Percentiles rank a stretch among this genome's conserved stretches.
These are phyloP conservation scores for Hypotaenidia philippensis DNA, from an alignment of 2,797 vertebrate species.

Conservation along the genomic window DNA sequence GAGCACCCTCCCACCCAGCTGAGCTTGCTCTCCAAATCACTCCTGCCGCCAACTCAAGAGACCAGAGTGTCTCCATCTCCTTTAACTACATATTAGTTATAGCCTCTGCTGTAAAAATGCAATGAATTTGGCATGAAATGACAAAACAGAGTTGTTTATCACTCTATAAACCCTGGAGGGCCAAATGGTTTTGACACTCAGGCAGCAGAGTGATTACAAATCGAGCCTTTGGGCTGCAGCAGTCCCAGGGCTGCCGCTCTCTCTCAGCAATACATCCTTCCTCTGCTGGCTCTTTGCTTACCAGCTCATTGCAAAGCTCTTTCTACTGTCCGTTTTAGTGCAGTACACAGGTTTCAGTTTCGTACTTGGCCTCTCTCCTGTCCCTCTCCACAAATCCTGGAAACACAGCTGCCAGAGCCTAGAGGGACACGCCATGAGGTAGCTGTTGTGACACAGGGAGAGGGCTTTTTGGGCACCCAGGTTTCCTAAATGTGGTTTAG, in stretches of 20 bases:
- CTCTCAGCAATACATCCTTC: slow-evolving; percentile 50
- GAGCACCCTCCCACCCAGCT: neutral
- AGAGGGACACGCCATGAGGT: neutral
- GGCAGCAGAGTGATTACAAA: neutral
- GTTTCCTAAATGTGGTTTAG: neutral
- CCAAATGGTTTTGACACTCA: slow-evolving; percentile 25
- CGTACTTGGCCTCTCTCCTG: neutral
- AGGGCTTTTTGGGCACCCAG: neutral
- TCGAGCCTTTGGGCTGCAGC: neutral
- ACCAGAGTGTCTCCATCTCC: neutral
- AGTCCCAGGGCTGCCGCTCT: slow-evolving; percentile 46
- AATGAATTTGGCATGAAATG: slow-evolving; percentile 46
- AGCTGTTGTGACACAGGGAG: neutral
- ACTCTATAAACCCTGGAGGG: slow-evolving; percentile 38
- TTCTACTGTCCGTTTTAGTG: neutral
- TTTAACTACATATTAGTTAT: slow-evolving; percentile 46
- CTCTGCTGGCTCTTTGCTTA: neutral
- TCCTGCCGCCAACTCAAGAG: neutral
- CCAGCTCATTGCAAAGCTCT: slow-evolving; percentile 7
- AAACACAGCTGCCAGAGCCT: neutral
- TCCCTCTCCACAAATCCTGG: neutral
- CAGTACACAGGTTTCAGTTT: neutral
- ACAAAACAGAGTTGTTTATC: slow-evolving; percentile 49
- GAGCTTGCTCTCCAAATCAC: neutral
- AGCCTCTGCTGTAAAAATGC: neutral